Percentiles rank a stretch among this genome's conserved stretches.
These are phyloP conservation scores for Mesaphorura yosii DNA, from an alignment of 1,140 invertebrate species.

Conservation along the genomic window DNA sequence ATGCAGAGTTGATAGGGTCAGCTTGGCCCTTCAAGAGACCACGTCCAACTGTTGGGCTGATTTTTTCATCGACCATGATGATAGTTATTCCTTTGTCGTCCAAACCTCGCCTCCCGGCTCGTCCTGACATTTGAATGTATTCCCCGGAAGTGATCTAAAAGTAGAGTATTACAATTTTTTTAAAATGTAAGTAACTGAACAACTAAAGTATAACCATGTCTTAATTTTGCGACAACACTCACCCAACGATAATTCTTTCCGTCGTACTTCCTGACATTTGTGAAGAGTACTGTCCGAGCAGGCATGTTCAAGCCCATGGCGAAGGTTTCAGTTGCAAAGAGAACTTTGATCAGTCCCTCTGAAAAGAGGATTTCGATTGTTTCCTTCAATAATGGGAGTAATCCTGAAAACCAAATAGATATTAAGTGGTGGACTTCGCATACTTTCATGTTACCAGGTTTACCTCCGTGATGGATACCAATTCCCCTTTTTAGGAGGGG, in stretches of 20 bases:
- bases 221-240: conserved; percentile 32
- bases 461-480: conserved; percentile 91
- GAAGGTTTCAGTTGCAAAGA: conserved; percentile 99
- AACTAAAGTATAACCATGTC: too few relatives aligned
- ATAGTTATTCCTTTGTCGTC: conserved; percentile 99
- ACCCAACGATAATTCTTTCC: conserved; percentile 89
- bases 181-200: background rate
- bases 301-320: conserved; percentile 99
- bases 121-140: conserved; percentile 98
- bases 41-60: conserved; percentile 70
- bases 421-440: background rate
- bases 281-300: conserved; percentile 95
- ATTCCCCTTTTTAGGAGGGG: conserved; percentile 88
- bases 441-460: conserved; percentile 1
- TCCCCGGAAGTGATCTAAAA: conserved; percentile 83
- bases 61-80: conserved; percentile 95
- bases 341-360: conserved; percentile 89
- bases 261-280: conserved; percentile 89
- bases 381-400: conserved; percentile 95
- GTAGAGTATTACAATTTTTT: background rate
- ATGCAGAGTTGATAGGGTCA: conserved; percentile 96
- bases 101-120: conserved; percentile 90
- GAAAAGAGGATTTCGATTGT: conserved; percentile 98
- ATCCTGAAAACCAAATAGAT: conserved; percentile 40
- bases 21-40: conserved; percentile 82